Base-by-base conservation (phyloP, 2,113 vertebrate genomes). In the Pica pica region DNA sequence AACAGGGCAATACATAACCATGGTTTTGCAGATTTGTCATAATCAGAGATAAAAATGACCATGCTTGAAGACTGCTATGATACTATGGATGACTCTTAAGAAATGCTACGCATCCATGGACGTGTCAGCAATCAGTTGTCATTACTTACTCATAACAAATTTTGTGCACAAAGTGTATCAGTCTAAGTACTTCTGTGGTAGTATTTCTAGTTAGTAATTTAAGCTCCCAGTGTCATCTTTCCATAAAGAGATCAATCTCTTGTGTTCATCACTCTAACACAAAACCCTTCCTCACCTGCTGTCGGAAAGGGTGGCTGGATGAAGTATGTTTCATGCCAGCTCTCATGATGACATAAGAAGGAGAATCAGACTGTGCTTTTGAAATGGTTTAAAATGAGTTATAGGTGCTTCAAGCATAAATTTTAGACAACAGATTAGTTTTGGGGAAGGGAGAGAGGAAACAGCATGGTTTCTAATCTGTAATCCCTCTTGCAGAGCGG, bases 401-500 rank as follows among this genome's bases (percentile, higher is more conserved):
- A 41, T 11, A 68, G 60, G 52, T 50, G 41, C 26, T 89, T 84
- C 57, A 85, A 76, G 37, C 33, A 61, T 80, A 37, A 41, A 35
- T 92, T 88, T 73, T 53, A 59, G 47, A 23, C 28, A 69, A 31
- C 26, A 69, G 41, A 50, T 74, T 14, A 17, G 16, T 80, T 39
- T 75, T 19, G 10, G 18, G 39, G 10, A 37, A 68, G 42, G 28
- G 10, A 70, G 6, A 76, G 44, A 23, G 26, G 42, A 69, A 86
- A 33, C 1, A 2, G n/a, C 11, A 7, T 73, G 79, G 23, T n/a
- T 86, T 90, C 33, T 96, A 42, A 83, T 86, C 52, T 93, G 33
- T 88, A 30, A 92, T 83, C n/a, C 55, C 13, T 91, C 55, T 97
- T 92, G 55, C 94, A 99, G 99, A 82, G 98, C 99, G 59, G 99